A percentile compares a stretch with the other conserved stretches of the same genome.
Evolutionary conservation across 2,797 vertebrate genomes (phyloP).

Genomic region (Periparus ater): DNA sequence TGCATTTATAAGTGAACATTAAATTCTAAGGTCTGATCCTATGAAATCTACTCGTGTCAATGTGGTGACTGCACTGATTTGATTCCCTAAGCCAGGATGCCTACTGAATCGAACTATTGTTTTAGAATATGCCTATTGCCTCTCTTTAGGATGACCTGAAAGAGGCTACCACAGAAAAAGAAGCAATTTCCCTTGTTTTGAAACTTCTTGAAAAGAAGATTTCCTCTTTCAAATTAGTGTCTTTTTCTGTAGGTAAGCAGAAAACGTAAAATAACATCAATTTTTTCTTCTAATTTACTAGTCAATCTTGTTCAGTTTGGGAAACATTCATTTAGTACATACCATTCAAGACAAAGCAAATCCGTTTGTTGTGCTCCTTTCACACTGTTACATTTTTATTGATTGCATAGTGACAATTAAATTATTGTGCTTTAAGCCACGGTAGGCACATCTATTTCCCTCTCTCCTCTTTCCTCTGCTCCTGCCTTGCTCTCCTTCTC

Average conservation of each 20-base stretch:
- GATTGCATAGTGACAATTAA: conserved; percentile 57
- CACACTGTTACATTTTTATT: conserved; percentile 48
- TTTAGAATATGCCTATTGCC: not conserved
- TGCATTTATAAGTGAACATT: not conserved
- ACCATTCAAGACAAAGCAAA: conserved; percentile 55
- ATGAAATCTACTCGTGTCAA: not conserved
- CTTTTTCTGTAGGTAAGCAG: conserved; percentile 46
- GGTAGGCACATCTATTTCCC: not conserved
- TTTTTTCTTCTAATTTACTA: conserved; percentile 63
- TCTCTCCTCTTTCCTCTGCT: not conserved
- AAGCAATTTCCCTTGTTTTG: not conserved
- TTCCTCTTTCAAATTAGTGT: conserved; percentile 18
- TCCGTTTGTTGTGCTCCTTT: conserved; percentile 23
- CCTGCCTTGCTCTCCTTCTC: not conserved
- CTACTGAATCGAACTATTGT: not conserved
- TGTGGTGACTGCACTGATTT: not conserved
- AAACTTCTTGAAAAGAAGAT: not conserved
- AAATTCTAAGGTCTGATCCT: not conserved
- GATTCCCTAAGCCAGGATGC: not conserved
- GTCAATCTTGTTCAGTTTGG: conserved; percentile 50
- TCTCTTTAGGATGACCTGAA: conserved; percentile 17
- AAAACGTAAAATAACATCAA: conserved; percentile 57
- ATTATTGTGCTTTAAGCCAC: conserved; percentile 52
- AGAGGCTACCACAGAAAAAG: not conserved
- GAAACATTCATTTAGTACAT: conserved; percentile 24